Evolutionary conservation across 2,888 invertebrate genomes (phyloP).

Genomic region (Rhagonycha lutea): DNA sequence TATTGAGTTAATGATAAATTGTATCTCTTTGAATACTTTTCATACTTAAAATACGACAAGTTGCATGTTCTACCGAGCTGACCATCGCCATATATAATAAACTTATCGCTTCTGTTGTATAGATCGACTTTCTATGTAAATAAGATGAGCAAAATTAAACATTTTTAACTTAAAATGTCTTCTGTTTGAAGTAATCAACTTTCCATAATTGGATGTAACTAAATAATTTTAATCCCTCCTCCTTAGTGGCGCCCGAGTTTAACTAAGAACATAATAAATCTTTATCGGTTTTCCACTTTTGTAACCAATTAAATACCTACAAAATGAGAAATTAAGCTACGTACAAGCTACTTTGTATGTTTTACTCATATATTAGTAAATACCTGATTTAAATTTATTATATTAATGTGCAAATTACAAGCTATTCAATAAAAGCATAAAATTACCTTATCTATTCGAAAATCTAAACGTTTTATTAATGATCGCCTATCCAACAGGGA

Average conservation of each 20-base stretch:
- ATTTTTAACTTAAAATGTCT: not conserved
- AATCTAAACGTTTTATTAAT: constrained; percentile 11
- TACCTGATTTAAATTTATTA: constrained; percentile 18
- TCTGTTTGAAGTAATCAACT: not conserved
- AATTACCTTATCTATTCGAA: constrained; percentile 6
- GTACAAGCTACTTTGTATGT: not conserved
- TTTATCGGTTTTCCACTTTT: not conserved
- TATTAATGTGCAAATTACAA: constrained; percentile 11
- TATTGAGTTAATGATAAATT: constrained; percentile 26
- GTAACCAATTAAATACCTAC: not conserved
- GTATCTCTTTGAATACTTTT: constrained; percentile 14
- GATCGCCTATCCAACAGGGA: constrained; percentile 2
- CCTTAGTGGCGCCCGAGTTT: not conserved
- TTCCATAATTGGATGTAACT: not conserved
- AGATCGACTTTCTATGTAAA: not conserved
- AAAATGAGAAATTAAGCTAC: not conserved
- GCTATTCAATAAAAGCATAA: constrained; percentile 5
- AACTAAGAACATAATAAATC: not conserved
- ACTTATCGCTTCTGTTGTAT: not conserved
- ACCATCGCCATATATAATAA: not conserved
- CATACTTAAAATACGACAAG: constrained; percentile 20
- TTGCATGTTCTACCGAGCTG: constrained; percentile 11
- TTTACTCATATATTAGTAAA: not conserved
- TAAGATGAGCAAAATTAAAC: not conserved
- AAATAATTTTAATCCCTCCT: not conserved